Base-by-base conservation (phyloP, 2,888 invertebrate genomes). In the Cosmia trapezina region DNA sequence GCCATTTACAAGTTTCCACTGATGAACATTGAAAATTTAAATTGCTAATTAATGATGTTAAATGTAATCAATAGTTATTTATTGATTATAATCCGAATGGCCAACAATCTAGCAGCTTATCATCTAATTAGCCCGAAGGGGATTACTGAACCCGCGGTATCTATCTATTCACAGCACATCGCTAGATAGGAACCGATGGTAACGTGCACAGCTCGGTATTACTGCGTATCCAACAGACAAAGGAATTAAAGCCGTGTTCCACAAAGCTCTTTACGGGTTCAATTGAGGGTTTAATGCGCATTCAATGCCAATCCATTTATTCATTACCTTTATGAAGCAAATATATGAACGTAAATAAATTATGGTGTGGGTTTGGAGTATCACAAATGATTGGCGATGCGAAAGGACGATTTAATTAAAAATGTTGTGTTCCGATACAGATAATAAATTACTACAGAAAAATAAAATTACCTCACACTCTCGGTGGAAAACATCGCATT, bases 191-290 rank as follows among this genome's bases (percentile, higher is more conserved):
- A 43, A 28, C 51, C n/a, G 19, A 37, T 54, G 54, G 43, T 64
- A 37, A 51, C 28, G 59, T n/a, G 43, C 28, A 47, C 51, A 17
- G 12, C 12, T 28, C 19, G 17, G 28, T 67, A 69, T 53, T 66
- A 73, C 43, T 56, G 56, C 65, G 54, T 59, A 65, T 51, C n/a
- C 47, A 1, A 59, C 61, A 60, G 43, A 82, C 79, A 83, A 73
- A 70, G 69, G 69, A 66, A 67, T 82, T 62, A 82, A 77, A 47
- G 11, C 47, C 57, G 41, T 69, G 28, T 66, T 63, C 28, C 60
- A 64, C 47, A 66, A 49, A 82, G 60, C 73, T 41, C 33, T 67
- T 11, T 56, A 45, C 47, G 66, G 60, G 47, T 57, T 67, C 51
- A 82, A 73, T 65, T 53, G 49, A 60, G 54, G 64, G 22, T 68